phyloP scores from a whole-genome alignment of 2,797 vertebrate species.

The Enteromius thamalakanensis region DNA sequence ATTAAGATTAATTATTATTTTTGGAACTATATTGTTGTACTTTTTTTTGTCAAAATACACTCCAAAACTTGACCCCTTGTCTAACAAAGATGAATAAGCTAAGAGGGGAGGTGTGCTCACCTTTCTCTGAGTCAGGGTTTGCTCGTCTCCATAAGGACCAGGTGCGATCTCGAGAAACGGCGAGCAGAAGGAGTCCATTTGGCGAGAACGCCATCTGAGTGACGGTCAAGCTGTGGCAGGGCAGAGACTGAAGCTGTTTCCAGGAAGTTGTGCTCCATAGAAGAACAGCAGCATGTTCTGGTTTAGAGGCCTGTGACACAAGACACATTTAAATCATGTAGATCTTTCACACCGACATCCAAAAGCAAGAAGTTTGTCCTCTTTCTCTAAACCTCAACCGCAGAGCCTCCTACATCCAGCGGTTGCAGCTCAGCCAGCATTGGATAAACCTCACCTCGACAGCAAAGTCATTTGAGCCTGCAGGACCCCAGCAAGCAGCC shows the following conservation, averaged over 20 bases:
- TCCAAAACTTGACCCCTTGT: not conserved
- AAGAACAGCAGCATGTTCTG: constrained; percentile 90
- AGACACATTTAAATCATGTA: not conserved
- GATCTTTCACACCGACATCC: not conserved
- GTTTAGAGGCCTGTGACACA: constrained; percentile 86
- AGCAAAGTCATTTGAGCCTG: constrained; percentile 45
- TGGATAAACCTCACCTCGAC: constrained; percentile 6
- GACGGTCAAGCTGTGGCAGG: constrained; percentile 91
- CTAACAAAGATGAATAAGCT: not conserved
- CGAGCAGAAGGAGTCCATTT: constrained; percentile 83
- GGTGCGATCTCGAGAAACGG: constrained; percentile 93
- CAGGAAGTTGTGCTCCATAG: constrained; percentile 90
- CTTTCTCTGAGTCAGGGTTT: constrained; percentile 68
- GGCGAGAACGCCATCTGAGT: constrained; percentile 97
- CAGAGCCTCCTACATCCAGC: not conserved
- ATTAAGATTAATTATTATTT: not conserved
- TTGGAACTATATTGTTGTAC: not conserved
- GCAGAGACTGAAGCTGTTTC: constrained; percentile 88
- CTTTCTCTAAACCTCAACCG: not conserved
- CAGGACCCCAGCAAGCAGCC: not conserved
- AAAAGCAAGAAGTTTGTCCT: not conserved
- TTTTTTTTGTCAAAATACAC: not conserved
- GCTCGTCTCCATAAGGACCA: constrained; percentile 93
- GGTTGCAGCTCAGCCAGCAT: not conserved
- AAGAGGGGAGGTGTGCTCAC: constrained; percentile 68